phyloP scores from a whole-genome alignment of 1,140 invertebrate genomes.

The Bicyclus anynana region DNA sequence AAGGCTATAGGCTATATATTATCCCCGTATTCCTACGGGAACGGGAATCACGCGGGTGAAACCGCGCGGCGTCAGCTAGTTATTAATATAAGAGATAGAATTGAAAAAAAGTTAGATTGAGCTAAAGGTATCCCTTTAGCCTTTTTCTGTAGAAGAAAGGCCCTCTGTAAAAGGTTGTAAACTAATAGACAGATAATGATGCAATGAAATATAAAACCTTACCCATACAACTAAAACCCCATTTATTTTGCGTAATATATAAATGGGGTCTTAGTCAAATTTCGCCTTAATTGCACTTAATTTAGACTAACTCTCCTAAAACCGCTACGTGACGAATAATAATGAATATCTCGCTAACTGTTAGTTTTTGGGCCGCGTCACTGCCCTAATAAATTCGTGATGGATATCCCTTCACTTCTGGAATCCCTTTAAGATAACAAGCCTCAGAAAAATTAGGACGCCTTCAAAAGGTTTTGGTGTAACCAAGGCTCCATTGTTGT shows the following conservation, averaged over 20 bases:
- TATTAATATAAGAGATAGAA: too few species aligned
- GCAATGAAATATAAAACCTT: too few species aligned
- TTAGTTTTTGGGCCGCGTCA: neutral
- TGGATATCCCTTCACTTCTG: neutral
- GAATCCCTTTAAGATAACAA: neutral
- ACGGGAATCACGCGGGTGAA: too few species aligned
- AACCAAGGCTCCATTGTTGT: neutral
- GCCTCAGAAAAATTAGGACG: neutral
- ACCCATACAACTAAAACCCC: neutral
- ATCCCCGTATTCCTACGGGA: too few species aligned
- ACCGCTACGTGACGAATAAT: neutral
- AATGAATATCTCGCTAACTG: neutral
- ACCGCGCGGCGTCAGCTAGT: too few species aligned
- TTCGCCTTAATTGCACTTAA: neutral
- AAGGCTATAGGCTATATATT: too few species aligned
- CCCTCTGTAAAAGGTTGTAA: too few species aligned
- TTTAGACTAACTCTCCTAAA: neutral
- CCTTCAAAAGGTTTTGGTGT: neutral
- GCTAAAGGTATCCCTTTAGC: too few species aligned
- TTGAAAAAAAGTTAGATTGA: too few species aligned
- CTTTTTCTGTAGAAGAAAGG: too few species aligned
- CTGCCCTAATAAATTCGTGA: neutral
- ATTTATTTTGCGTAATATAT: neutral
- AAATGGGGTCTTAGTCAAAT: neutral
- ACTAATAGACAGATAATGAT: too few species aligned